These are phyloP conservation scores for Cheiracanthium punctorium DNA, from an alignment of 2,888 invertebrate genomes.

Conservation along the genomic window DNA sequence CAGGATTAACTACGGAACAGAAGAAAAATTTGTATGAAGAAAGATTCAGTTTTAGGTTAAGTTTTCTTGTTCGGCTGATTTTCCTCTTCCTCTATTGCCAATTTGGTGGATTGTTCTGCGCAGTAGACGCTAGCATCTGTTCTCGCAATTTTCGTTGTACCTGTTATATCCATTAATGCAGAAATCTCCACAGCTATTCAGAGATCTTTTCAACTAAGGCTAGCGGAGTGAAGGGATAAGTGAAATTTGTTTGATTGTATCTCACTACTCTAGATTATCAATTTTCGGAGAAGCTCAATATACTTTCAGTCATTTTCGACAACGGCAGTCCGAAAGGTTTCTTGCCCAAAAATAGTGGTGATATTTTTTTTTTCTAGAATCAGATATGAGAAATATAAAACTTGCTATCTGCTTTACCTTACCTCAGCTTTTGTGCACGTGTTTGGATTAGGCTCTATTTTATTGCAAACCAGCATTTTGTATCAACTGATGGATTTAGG, in stretches of 20 bases:
- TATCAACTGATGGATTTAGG: conserved; percentile 63
- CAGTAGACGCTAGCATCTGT: neutral
- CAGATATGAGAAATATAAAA: conserved; percentile 27
- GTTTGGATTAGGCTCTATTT: conserved; percentile 42
- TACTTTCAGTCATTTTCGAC: conserved; percentile 21
- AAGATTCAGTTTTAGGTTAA: neutral
- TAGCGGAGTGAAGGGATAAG: neutral
- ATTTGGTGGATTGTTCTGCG: neutral
- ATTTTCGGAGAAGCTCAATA: conserved; percentile 7
- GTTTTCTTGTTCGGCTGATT: neutral
- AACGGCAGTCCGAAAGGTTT: conserved; percentile 24
- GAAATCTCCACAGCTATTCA: conserved; percentile 36
- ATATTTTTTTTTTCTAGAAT: neutral
- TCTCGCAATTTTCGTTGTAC: neutral
- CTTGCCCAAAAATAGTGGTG: neutral
- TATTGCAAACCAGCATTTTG: conserved; percentile 51
- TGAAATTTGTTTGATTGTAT: conserved; percentile 5
- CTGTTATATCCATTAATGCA: conserved; percentile 20
- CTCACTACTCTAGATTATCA: neutral
- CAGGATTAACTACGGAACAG: neutral
- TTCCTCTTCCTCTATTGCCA: neutral
- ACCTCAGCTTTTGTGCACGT: conserved; percentile 36
- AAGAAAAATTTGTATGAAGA: neutral
- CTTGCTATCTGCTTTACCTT: neutral
- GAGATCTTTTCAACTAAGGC: neutral